These are phyloP conservation scores for Stichodactyla mertensii DNA, from an alignment of 64 coral and sea anemone species.

Conservation along the genomic window DNA sequence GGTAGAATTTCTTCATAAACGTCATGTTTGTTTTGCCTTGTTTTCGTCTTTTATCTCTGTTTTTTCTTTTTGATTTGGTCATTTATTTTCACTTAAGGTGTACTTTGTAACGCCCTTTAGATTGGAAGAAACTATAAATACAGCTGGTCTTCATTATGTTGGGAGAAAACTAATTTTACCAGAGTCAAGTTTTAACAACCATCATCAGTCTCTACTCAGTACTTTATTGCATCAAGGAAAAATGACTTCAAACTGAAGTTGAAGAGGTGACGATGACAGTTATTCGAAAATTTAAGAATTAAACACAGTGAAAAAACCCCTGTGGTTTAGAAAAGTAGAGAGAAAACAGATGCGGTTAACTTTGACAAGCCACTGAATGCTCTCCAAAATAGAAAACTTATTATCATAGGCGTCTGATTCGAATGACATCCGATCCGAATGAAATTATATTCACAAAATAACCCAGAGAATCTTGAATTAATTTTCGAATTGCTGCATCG, in stretches of 20 bases:
- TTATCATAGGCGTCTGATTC: not conserved
- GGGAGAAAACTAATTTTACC: too few species aligned
- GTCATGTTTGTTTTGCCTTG: too few species aligned
- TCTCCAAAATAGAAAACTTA: not conserved
- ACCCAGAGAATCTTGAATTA: not conserved
- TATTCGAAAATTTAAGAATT: not conserved
- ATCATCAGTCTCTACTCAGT: not conserved
- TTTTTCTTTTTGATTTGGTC: too few species aligned
- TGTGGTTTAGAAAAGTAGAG: not conserved
- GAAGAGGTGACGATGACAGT: not conserved
- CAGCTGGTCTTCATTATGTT: too few species aligned
- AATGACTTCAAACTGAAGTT: not conserved
- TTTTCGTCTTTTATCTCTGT: too few species aligned
- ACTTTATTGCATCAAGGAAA: not conserved
- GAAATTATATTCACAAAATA: slow-evolving; percentile 1
- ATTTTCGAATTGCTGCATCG: not conserved
- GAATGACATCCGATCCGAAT: not conserved
- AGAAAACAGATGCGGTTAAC: not conserved
- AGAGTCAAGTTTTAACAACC: not conserved
- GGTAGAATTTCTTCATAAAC: too few species aligned
- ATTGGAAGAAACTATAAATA: too few species aligned
- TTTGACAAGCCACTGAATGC: not conserved
- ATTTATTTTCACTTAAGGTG: too few species aligned
- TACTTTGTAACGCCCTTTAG: too few species aligned
- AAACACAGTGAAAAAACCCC: not conserved